Evolutionary conservation across 2,888 invertebrate species (phyloP), one percentile per base, ranked within the genome.

Genomic region (Podotricha telesiphe): DNA sequence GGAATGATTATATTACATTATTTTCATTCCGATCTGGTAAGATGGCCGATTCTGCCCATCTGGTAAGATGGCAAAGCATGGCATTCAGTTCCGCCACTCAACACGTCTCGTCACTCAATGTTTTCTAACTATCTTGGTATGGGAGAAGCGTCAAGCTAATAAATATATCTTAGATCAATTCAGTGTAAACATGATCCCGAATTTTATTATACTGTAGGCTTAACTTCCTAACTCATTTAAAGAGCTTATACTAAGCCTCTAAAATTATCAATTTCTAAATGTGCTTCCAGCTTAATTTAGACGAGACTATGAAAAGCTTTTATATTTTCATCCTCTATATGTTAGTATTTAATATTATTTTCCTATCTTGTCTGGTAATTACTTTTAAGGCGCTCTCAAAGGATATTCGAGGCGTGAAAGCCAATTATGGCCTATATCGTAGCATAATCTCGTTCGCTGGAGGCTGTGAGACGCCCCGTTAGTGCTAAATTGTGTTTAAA

Each of bases 331-430:
- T 19, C 19, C 37, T 15, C 37, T 50, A 48, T 42, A 20, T 17
- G n/a, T 2, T 47, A 7, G 10, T 50, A 42, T 22, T 13, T 20
- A 13, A 48, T 22, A 65, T 40, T 22, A 48, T 48, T 50, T 50
- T 37, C 34, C 20, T 48, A 50, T 56, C 40, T 56, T 37, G 48
- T 37, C 22, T 58, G 22, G 40, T 65, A 63, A 67, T 66, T 67
- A 37, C 34, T 66, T 37, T 40, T 37, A 47, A 28, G 40, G 50
- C 37, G 53, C 22, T 53, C 67, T 67, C 53, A 20, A 45, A 62
- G 67, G 53, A 51, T 53, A 67, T 45, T 28, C 61, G 34, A 67
- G 61, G 67, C 67, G 67, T 22, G 45, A 67, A 67, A 67, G 67
- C 53, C 50, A 67, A 67, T 67, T 62, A 67, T 62, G 61, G 53